Evolutionary conservation across 53 echinoderm and acorn worm species (phyloP), one percentile per base, ranked within the genome.

Genomic region (Hippasteria phrygiana): DNA sequence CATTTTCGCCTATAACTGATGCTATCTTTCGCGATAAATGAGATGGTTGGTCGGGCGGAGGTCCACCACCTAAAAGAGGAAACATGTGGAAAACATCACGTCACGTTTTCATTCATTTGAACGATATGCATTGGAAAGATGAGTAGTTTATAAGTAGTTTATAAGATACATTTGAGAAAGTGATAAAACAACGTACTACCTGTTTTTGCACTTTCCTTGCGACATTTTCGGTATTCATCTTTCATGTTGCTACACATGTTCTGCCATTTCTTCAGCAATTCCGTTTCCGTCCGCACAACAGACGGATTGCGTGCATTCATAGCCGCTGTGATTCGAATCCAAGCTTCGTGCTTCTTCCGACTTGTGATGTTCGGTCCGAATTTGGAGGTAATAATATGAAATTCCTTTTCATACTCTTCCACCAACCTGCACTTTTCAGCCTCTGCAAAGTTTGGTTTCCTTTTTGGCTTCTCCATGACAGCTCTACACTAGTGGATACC

Each of bases 281-380:
- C 48, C 48, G 48, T 48, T 62, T 62, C 62, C 62, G 62, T 62
- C 26, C 62, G 62, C 62, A 62, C 17, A 62, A 62, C 62, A 62
- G 24, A 62, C 62, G 62, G 62, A 62, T 62, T 62, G 62, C 62
- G 62, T 62, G 62, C 62, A 62, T 62, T 62, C 62, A 62, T 62
- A 62, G 62, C 62, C 62, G 62, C 62, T 62, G 62, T 62, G 62
- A 62, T 62, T 62, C 24, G 62, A 62, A 62, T 62, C 62, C 62
- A 62, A 12, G 62, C 62, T 62, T 62, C 62, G 62, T 62, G 62
- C 62, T 62, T 62, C 62, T 62, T 62, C 62, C 62, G 24, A 62
- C 62, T 62, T 62, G 62, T 62, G 62, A 62, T 62, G 62, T 62
- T 62, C 62, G 62, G 62, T 62, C 62, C 62, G 62, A 62, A 62